Evolutionary conservation across 2,888 invertebrate species (phyloP), one percentile per base, ranked within the genome.

Genomic region (Tenthredo notha): DNA sequence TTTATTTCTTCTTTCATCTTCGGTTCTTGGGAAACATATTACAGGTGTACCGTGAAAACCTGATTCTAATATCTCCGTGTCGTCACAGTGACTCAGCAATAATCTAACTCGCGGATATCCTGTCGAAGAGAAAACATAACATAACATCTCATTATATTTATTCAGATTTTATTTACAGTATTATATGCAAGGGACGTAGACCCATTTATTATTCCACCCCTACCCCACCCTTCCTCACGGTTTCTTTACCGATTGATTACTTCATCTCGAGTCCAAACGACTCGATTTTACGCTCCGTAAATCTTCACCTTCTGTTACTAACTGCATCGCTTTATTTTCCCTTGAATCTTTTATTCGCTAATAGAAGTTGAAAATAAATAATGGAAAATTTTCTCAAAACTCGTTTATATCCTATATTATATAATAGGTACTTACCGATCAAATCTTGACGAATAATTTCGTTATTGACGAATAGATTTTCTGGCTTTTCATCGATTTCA

Each of bases 1-100:
- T 0, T 90, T 88, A 78, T 92, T 93, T 67, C 85, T 87, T 0
- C 86, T 86, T 86, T 93, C 93, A 67, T 91, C 87, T 0, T 86
- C 37, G 50, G 88, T 89, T n/a, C 92, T 89, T 0, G 93, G 92
- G 33, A 93, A 90, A 84, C 93, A 93, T 84, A 93, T 90, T 47
- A 93, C 85, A n/a, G 93, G 93, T 4, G 91, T 91, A 10, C 93
- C 92, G 85, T 93, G 93, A 85, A 91, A 92, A 12, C 90, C 90
- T 12, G 90, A 88, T 86, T 93, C 93, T 10, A 93, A 86, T 77
- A 93, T 89, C 85, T 93, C 93, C 21, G 90, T 89, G 65, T 93
- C 93, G 2, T 87, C 87, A 84, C 93, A 93, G 65, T 93, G 93
- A 86, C 91, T 91, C 84, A 93, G 86, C 25, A 92, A 87, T 10